A percentile compares a stretch with the other conserved stretches of the same genome.
phyloP scores from a whole-genome alignment of 2,888 invertebrate species.

The Anoncus sp. region DNA sequence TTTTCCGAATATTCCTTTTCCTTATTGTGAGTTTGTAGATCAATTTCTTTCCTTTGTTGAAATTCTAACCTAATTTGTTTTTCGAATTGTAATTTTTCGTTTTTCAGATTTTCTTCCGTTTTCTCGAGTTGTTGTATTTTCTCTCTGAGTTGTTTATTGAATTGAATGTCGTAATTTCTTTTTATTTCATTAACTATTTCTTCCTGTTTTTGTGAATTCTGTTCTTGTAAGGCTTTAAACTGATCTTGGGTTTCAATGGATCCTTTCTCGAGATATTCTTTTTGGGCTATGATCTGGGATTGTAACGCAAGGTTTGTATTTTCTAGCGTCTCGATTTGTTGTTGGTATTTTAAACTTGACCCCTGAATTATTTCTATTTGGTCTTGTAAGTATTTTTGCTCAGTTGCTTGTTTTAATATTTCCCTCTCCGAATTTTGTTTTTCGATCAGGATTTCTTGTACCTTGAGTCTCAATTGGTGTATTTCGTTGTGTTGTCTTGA shows the following conservation, averaged over 20 bases:
- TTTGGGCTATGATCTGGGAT: conserved; percentile 37
- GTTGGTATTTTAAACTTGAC: not conserved
- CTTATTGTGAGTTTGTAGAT: too few relatives aligned
- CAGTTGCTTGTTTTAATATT: conserved; percentile 27
- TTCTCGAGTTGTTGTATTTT: conserved; percentile 34
- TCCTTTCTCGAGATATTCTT: conserved; percentile 33
- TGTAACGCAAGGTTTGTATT: conserved; percentile 30
- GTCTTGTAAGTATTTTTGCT: conserved; percentile 30
- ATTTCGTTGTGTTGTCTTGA: conserved; percentile 39
- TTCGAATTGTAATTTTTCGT: too few relatives aligned
- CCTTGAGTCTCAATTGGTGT: conserved; percentile 22
- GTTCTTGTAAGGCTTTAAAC: conserved; percentile 33
- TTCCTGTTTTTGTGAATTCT: conserved; percentile 28
- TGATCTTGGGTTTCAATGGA: conserved; percentile 45
- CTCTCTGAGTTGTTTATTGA: conserved; percentile 23
- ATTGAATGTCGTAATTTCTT: conserved; percentile 40
- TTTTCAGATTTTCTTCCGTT: conserved; percentile 32
- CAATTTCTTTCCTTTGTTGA: conserved; percentile 23
- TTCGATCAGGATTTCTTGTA: conserved; percentile 33
- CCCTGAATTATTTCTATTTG: conserved; percentile 12
- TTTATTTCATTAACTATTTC: conserved; percentile 35
- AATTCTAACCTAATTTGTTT: too few relatives aligned
- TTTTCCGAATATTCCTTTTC: too few relatives aligned
- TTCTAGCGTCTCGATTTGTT: conserved; percentile 31
- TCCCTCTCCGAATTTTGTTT: conserved; percentile 28